Conservation (phyloP, 2,888 invertebrate species). For the Phengaris alcon region DNA sequence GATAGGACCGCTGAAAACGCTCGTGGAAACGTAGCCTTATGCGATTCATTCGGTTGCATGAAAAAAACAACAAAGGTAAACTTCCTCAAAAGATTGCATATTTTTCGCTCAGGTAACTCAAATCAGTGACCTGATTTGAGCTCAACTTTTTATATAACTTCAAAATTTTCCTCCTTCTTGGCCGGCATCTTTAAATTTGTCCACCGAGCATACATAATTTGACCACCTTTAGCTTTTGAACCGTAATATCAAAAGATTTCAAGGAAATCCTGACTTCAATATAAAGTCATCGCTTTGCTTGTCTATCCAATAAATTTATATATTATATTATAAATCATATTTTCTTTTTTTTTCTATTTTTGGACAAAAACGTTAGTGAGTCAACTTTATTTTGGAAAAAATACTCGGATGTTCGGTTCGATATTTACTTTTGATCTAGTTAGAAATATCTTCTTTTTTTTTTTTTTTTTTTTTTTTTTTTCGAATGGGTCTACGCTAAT, state of each 20-base stretch:
- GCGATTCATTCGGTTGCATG: not conserved
- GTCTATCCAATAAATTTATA: not conserved
- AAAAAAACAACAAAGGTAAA: not conserved
- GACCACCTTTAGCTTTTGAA: conserved; percentile 11
- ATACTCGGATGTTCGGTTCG: too few relatives aligned
- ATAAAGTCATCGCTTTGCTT: not conserved
- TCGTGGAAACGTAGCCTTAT: too few relatives aligned
- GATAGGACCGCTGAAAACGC: too few relatives aligned
- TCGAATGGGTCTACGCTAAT: too few relatives aligned
- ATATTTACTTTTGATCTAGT: too few relatives aligned
- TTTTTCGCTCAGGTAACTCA: not conserved
- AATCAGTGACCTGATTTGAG: not conserved
- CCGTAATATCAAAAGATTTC: conserved; percentile 3
- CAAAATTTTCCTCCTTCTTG: not conserved
- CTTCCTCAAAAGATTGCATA: not conserved
- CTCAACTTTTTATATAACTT: not conserved
- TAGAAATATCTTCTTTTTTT: too few relatives aligned
- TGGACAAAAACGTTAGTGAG: not conserved
- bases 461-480: too few relatives aligned
- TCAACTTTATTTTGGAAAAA: too few relatives aligned
- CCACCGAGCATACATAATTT: not conserved
- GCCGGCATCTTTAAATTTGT: conserved; percentile 10
- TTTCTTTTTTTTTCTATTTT: not conserved
- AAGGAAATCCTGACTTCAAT: not conserved
- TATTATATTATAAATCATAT: too few relatives aligned